Conservation (phyloP, 2,888 invertebrate genomes). For the Sphaerophoria taeniata region DNA sequence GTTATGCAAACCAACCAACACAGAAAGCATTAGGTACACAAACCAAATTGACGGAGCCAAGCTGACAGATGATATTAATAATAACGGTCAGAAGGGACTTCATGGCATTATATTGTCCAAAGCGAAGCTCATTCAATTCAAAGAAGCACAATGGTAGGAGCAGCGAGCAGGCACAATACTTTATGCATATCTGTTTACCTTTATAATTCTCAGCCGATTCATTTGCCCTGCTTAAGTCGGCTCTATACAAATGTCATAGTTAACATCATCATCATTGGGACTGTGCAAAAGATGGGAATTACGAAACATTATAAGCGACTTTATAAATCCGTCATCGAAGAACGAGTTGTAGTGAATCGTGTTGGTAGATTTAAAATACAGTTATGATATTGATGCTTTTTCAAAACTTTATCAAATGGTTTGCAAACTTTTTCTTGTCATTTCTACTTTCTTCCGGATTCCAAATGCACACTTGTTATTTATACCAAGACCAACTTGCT, state of each 20-base stretch:
- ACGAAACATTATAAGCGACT: conserved; percentile 7
- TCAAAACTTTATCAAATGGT: conserved; percentile 34
- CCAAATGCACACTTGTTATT: background rate
- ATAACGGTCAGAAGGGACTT: conserved; percentile 32
- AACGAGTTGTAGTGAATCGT: background rate
- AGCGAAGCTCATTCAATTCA: conserved; percentile 42
- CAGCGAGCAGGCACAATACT: background rate
- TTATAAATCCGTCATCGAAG: conserved; percentile 24
- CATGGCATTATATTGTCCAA: conserved; percentile 33
- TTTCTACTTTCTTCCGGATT: conserved; percentile 22
- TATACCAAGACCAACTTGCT: background rate
- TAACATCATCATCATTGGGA: conserved; percentile 17
- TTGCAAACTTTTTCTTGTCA: conserved; percentile 38
- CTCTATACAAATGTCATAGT: conserved; percentile 5
- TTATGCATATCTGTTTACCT: conserved; percentile 29
- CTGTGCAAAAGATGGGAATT: background rate
- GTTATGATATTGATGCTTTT: conserved; percentile 24
- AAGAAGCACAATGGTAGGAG: conserved; percentile 20
- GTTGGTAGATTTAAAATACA: no score
- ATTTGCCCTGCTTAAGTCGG: background rate
- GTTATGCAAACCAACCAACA: conserved; percentile 33
- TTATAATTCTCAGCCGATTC: conserved; percentile 1
- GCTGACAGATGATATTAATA: conserved; percentile 48
- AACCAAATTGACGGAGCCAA: conserved; percentile 32
- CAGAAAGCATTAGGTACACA: conserved; percentile 42